A percentile compares a stretch with the other conserved stretches of the same genome.
These are phyloP conservation scores for Dolichopus griseipennis DNA, from an alignment of 2,888 invertebrate species.

Conservation along the genomic window DNA sequence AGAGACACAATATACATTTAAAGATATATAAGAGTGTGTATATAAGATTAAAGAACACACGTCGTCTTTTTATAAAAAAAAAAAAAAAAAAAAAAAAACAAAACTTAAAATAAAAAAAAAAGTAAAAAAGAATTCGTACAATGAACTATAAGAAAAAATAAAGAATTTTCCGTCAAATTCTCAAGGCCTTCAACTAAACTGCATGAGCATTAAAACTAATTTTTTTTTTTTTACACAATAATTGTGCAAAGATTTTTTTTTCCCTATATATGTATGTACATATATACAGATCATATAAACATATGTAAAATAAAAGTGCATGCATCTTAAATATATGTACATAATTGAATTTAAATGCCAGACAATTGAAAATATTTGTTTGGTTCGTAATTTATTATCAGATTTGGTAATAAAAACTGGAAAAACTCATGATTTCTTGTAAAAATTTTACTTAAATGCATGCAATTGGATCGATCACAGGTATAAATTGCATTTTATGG, in stretches of 20 bases:
- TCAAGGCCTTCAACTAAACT: not conserved
- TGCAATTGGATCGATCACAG: not conserved
- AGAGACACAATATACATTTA: not conserved
- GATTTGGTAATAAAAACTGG: not conserved
- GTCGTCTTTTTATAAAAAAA: not conserved
- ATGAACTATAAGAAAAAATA: not conserved
- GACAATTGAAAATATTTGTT: not conserved
- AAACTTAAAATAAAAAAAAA: too few relatives aligned
- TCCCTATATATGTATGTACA: not conserved
- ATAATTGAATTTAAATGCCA: not conserved
- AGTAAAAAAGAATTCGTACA: not conserved
- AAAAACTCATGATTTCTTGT: too few relatives aligned
- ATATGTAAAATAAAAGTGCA: too few relatives aligned
- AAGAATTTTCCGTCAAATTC: not conserved
- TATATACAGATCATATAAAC: not conserved
- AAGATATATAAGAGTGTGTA: too few relatives aligned
- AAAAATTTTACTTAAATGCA: too few relatives aligned
- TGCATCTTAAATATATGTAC: not conserved
- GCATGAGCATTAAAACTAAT: not conserved
- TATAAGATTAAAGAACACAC: not conserved
- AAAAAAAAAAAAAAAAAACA: not conserved
- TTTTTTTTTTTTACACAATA: too few relatives aligned
- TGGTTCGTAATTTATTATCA: not conserved
- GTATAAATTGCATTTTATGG: not conserved
- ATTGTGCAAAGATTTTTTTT: not conserved